Conservation (phyloP, 1,140 invertebrate genomes). For the Wiebesia pumilae region DNA sequence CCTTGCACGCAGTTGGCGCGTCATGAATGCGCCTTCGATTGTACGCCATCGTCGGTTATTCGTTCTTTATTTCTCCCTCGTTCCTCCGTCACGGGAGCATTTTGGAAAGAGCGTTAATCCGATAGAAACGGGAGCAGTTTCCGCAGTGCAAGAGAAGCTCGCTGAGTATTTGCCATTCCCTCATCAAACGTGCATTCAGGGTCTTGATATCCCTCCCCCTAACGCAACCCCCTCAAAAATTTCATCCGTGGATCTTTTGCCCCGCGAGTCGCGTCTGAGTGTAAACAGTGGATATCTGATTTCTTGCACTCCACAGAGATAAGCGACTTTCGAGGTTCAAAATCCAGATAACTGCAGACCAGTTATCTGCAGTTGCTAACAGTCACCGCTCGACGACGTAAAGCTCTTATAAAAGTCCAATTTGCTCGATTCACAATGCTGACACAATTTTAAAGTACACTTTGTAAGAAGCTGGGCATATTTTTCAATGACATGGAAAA, state of each 20-base stretch:
- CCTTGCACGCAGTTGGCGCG: constrained; percentile 49
- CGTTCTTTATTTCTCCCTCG: constrained; percentile 35
- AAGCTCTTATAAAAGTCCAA: too few species aligned
- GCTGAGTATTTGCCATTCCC: not conserved
- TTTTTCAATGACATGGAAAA: too few species aligned
- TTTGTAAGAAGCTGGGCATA: too few species aligned
- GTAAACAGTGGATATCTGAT: not conserved
- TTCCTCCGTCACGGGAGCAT: not conserved
- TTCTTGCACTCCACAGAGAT: not conserved
- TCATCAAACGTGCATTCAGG: not conserved
- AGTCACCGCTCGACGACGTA: too few species aligned
- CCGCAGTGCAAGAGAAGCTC: constrained; percentile 1
- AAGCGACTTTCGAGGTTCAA: not conserved
- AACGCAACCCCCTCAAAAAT: not conserved
- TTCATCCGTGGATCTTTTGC: not conserved
- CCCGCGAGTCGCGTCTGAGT: not conserved
- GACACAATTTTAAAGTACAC: too few species aligned
- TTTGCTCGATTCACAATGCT: too few species aligned
- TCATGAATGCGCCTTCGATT: constrained; percentile 56
- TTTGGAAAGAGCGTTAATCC: not conserved
- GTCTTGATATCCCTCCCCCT: not conserved
- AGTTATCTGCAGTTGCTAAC: too few species aligned
- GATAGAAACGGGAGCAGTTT: constrained; percentile 7
- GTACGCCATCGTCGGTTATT: constrained; percentile 62
- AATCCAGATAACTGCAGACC: too few species aligned